Conservation (phyloP, 1,140 invertebrate genomes). For the Megalonaias nervosa region DNA sequence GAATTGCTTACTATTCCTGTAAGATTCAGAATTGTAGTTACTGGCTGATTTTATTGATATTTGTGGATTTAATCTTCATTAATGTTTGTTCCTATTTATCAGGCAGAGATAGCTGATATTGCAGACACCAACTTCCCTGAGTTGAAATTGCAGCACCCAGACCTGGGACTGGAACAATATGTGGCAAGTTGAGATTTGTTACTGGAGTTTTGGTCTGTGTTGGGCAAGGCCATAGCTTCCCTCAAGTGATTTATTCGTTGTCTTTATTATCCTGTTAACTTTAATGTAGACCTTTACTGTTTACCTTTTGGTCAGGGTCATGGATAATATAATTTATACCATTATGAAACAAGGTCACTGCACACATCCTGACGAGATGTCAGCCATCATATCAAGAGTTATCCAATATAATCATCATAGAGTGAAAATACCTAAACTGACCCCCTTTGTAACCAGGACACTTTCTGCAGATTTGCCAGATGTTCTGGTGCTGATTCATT, state of each 20-base stretch:
- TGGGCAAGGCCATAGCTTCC: background rate
- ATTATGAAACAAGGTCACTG: no score
- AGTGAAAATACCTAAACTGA: no score
- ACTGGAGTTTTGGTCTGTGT: background rate
- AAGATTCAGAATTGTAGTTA: background rate
- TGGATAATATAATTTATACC: no score
- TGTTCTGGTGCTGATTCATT: no score
- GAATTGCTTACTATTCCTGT: background rate
- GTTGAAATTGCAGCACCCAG: slow-evolving; percentile 28
- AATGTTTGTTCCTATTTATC: slow-evolving; percentile 3
- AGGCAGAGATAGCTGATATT: slow-evolving; percentile 24
- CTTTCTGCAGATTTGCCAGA: no score
- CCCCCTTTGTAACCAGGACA: no score
- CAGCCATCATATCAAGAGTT: no score
- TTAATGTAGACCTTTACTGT: no score
- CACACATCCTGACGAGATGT: no score
- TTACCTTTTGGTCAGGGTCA: no score
- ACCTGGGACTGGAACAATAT: slow-evolving; percentile 28
- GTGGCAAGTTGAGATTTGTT: slow-evolving; percentile 16
- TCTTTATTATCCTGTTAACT: background rate
- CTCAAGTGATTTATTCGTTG: background rate
- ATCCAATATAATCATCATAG: no score
- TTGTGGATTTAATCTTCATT: background rate
- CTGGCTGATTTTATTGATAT: background rate
- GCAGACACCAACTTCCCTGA: slow-evolving; percentile 35